Evolutionary conservation across 2,888 invertebrate genomes (phyloP).

Genomic region (Caenorhabditis uteleia): DNA sequence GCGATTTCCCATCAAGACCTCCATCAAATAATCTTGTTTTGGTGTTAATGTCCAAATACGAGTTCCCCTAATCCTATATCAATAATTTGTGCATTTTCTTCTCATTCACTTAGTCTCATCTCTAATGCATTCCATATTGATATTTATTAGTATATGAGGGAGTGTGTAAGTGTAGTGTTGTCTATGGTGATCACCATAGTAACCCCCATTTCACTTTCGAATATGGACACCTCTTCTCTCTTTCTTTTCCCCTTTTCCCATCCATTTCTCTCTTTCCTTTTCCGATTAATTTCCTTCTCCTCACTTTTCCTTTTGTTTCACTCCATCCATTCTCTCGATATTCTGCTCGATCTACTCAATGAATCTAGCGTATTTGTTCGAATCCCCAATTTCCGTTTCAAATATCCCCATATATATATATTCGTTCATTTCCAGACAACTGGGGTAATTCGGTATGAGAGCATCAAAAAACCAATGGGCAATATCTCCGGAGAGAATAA

Average conservation of each 20-base stretch:
- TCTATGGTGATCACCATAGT: neutral
- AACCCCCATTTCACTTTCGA: neutral
- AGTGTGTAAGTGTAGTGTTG: neutral
- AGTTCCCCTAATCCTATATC: too few relatives aligned
- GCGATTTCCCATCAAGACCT: too few relatives aligned
- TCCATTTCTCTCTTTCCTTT: neutral
- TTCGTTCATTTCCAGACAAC: too few relatives aligned
- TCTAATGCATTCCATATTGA: too few relatives aligned
- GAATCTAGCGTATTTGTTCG: too few relatives aligned
- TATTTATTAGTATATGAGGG: too few relatives aligned
- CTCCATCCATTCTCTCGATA: neutral
- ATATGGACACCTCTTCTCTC: neutral
- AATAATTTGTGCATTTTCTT: too few relatives aligned
- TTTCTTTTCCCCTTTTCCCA: neutral
- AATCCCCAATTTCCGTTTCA: too few relatives aligned
- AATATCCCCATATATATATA: too few relatives aligned
- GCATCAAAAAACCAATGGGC: slow-evolving; percentile 47
- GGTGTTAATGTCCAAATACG: too few relatives aligned
- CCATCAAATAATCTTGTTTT: too few relatives aligned
- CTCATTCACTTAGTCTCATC: too few relatives aligned
- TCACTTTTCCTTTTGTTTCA: neutral
- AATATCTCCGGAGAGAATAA: slow-evolving; percentile 47
- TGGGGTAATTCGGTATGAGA: slow-evolving; percentile 25
- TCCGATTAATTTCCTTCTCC: neutral
- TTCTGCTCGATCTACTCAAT: neutral